A percentile compares a stretch with the other conserved stretches of the same genome.
These are phyloP conservation scores for Leucozona laternaria DNA, from an alignment of 2,888 invertebrate genomes.

Conservation along the genomic window DNA sequence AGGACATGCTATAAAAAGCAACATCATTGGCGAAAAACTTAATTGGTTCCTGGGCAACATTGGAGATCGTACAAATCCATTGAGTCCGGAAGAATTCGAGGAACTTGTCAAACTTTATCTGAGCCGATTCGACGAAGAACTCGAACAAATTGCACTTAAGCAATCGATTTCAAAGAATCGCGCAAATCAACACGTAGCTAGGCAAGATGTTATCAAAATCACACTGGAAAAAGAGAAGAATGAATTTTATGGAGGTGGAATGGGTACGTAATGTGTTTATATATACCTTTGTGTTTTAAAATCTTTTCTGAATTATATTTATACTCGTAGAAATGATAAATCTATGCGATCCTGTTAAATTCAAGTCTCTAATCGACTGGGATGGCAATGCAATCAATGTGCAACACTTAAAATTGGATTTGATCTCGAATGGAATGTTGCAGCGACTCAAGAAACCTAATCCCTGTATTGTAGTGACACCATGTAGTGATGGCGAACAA, in stretches of 20 bases:
- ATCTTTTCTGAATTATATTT: not conserved
- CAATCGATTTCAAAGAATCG: constrained; percentile 88
- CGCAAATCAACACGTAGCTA: constrained; percentile 91
- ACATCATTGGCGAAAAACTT: constrained; percentile 90
- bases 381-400: constrained; percentile 83
- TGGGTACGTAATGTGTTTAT: constrained; percentile 85
- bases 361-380: constrained; percentile 81
- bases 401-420: constrained; percentile 82
- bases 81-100: constrained; percentile 86
- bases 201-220: constrained; percentile 91
- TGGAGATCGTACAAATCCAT: constrained; percentile 84
- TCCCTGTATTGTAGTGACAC: constrained; percentile 66
- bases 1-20: constrained; percentile 89
- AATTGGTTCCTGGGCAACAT: constrained; percentile 90
- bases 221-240: constrained; percentile 89
- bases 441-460: constrained; percentile 78
- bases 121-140: constrained; percentile 89
- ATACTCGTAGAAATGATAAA: constrained; percentile 54
- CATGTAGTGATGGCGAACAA: constrained; percentile 68
- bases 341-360: constrained; percentile 76
- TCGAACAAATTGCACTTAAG: constrained; percentile 91
- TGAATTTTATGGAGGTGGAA: constrained; percentile 91
- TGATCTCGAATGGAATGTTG: constrained; percentile 81
- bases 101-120: constrained; percentile 85
- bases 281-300: no score